Base-by-base conservation (phyloP, 1,140 invertebrate genomes). In the Sarcophaga bullata region DNA sequence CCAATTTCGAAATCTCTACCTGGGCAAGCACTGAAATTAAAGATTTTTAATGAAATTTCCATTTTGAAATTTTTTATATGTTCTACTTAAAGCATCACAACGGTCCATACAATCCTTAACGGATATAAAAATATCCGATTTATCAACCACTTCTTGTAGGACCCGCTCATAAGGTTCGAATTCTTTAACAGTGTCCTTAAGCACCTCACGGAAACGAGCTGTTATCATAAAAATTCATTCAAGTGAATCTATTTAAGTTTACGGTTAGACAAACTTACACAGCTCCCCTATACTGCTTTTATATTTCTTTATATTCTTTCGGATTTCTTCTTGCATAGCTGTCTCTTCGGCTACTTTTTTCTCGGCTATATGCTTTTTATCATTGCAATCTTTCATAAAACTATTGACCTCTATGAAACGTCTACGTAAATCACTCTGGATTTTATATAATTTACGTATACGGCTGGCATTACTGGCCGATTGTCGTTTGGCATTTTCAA, bases 361-460 rank as follows among this genome's bases (percentile, higher is more conserved):
- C 19, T 84, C 84, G 4, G 89, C 87, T 0, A 82, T 37, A 7
- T 83, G 81, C 68, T 87, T 87, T 76, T 90, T 90, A 25, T 89
- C 86, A 17, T 52, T 82, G 15, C 89, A 90, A 52, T 90, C 88
- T 83, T 88, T 88, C 15, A 90, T 88, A 54, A 90, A 90, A 80
- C 82, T 85, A 84, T 90, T 90, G 6, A 89, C 87, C 80, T 87
- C 85, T 68, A 90, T 87, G 58, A 90, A 90, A 46, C 87, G 86
- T 54, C 87, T 82, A 13, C 89, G 83, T 46, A 90, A 75, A n/a
- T 86, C 25, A 37, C 85, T 84, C 76, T 90, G 89, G 9, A 86
- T 86, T 72, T 84, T 84, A 80, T 88, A 86, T 84, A 89, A 86
- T 47, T 85, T 80, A 4, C 84, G 82, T n/a, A 89, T 87, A 1